phyloP scores from a whole-genome alignment of 2,113 vertebrate genomes.

The Morone saxatilis region DNA sequence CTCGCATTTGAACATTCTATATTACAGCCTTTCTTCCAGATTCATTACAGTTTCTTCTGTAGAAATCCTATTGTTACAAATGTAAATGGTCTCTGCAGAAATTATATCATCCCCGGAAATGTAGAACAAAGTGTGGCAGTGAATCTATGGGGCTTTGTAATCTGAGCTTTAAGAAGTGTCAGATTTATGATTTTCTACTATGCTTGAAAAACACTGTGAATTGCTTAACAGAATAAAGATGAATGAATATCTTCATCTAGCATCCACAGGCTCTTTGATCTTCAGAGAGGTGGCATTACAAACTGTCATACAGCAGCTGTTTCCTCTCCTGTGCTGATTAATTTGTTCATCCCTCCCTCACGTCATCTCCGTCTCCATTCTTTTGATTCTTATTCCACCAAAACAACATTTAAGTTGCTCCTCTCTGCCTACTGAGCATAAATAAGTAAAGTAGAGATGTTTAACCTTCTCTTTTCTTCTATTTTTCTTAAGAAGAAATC shows the following conservation, averaged over 20 bases:
- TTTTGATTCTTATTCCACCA: constrained; percentile 18
- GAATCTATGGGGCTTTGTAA: constrained; percentile 28
- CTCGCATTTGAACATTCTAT: constrained; percentile 27
- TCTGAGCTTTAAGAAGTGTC: constrained; percentile 34
- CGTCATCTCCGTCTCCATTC: constrained; percentile 1
- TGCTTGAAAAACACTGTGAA: constrained; percentile 29
- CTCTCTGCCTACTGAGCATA: not conserved
- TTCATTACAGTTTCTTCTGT: constrained; percentile 21
- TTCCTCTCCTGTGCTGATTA: constrained; percentile 54
- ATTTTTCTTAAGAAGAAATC: too few relatives aligned
- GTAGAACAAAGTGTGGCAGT: constrained; percentile 19
- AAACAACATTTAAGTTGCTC: constrained; percentile 26
- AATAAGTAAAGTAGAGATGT: constrained; percentile 3
- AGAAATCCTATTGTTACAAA: constrained; percentile 29
- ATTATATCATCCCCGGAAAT: constrained; percentile 6
- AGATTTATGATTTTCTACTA: constrained; percentile 30
- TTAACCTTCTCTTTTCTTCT: not conserved
- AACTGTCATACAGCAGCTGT: constrained; percentile 56
- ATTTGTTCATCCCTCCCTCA: constrained; percentile 57
- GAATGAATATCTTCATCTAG: constrained; percentile 54
- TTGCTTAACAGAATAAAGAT: constrained; percentile 40
- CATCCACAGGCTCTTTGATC: constrained; percentile 59
- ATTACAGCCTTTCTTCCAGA: constrained; percentile 4
- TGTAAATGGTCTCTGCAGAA: constrained; percentile 36
- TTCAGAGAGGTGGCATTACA: constrained; percentile 44